Conservation (phyloP, 1,140 invertebrate genomes). For the Drosophila nebulosa region DNA sequence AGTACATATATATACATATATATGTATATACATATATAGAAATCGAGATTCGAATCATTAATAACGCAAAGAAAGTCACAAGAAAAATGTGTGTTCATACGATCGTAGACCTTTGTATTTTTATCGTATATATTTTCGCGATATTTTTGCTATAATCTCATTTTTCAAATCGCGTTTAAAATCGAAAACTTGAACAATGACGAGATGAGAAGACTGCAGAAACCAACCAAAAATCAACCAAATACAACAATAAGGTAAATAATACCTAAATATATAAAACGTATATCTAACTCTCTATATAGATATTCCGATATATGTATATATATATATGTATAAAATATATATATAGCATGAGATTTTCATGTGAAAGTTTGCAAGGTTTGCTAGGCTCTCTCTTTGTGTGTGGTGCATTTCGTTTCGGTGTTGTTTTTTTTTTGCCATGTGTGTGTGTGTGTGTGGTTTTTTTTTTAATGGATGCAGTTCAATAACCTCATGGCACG, state of each 20-base stretch:
- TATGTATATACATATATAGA: slow-evolving; percentile 24
- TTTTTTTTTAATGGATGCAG: slow-evolving; percentile 14
- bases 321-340: background rate
- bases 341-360: slow-evolving; percentile 19
- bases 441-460: background rate
- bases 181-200: slow-evolving; percentile 60
- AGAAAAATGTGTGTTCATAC: slow-evolving; percentile 76
- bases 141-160: slow-evolving; percentile 77
- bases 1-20: slow-evolving; percentile 43
- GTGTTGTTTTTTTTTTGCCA: too few relatives aligned
- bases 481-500: slow-evolving; percentile 47
- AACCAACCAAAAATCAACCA: slow-evolving; percentile 7
- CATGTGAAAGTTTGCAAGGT: slow-evolving; percentile 41
- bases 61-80: background rate
- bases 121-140: slow-evolving; percentile 76
- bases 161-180: slow-evolving; percentile 81
- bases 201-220: slow-evolving; percentile 55
- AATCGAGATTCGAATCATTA: slow-evolving; percentile 27
- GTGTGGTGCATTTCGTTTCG: too few relatives aligned
- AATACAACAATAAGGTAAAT: slow-evolving; percentile 41
- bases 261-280: slow-evolving; percentile 22
- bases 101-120: slow-evolving; percentile 60
- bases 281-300: background rate
- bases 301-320: background rate
- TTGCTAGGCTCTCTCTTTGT: slow-evolving; percentile 9